Conservation (phyloP, 2,888 invertebrate genomes). For the Belgica antarctica region DNA sequence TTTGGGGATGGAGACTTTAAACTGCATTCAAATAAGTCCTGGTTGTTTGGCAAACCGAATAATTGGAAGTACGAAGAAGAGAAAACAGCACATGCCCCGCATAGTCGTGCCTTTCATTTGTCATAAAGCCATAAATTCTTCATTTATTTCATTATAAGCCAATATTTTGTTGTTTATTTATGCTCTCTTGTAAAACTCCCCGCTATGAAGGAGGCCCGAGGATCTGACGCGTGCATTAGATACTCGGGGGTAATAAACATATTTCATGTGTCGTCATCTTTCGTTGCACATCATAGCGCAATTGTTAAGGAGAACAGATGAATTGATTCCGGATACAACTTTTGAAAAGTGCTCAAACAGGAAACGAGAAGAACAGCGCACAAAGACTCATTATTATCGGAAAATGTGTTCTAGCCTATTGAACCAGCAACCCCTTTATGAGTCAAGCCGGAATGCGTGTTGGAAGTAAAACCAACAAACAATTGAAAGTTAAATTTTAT, state of each 20-base stretch:
- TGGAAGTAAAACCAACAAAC: conserved; percentile 7
- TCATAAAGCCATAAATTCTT: conserved; percentile 42
- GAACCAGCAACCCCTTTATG: conserved; percentile 8
- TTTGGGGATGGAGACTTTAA: too few species aligned
- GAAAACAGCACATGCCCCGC: conserved; percentile 27
- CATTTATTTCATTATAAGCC: conserved; percentile 44
- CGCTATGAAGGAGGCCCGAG: conserved; percentile 35
- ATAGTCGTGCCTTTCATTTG: conserved; percentile 30
- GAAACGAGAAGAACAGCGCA: conserved; percentile 19
- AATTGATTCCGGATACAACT: conserved; percentile 33
- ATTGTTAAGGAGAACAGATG: not conserved
- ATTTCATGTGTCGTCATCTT: conserved; percentile 29
- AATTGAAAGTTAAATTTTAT: conserved; percentile 22
- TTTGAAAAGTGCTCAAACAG: not conserved
- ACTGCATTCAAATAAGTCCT: conserved; percentile 25
- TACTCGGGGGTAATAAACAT: conserved; percentile 36
- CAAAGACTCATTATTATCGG: not conserved
- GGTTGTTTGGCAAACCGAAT: conserved; percentile 16
- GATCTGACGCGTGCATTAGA: conserved; percentile 40
- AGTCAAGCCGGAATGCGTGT: not conserved
- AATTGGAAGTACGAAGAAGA: conserved; percentile 15
- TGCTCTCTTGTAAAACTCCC: conserved; percentile 37
- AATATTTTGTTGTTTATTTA: conserved; percentile 44
- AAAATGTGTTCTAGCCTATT: not conserved
- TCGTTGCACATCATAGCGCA: conserved; percentile 21